Base-by-base conservation (phyloP, 92 coral and sea anemone genomes). In the Zoanthus sansibaricus region DNA sequence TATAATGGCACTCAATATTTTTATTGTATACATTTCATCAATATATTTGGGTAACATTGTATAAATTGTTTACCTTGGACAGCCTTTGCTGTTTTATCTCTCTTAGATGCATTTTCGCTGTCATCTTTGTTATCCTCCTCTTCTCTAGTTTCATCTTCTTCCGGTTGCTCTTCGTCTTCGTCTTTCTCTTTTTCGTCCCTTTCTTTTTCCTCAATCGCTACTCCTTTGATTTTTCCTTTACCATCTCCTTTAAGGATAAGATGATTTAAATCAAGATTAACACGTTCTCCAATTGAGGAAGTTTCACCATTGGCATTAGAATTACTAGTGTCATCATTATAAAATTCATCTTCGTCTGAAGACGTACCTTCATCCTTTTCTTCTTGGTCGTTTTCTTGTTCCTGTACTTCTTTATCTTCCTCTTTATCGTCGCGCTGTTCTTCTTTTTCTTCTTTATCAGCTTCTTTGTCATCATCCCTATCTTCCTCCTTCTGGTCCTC, bases 241-340 rank as follows among this genome's bases (percentile, higher is more conserved):
- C 94, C 94, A 21, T 89, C 82, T 66, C 94, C 94, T 64, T 88
- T 91, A 76, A 91, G 90, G 64, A 91, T 90, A 52, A 91, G 85
- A 33, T 91, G 89, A 42, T 92, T 92, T 14, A 92, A 87, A 78
- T 92, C 93, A 68, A 92, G 93, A 75, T 92, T 86, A 49, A 86
- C 83, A 73, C 86, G 93, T 15, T 90, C 91, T 16, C 72, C 88
- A 20, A 62, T 80, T 59, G 84, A 79, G 32, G 84, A 82, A 1
- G 83, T 61, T 32, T 80, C 88, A 64, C 42, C 42, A 37, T 83
- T 44, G 18, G 1, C 66, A 58, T 14, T 58, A 58, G 66, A 58
- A 58, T 1, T 58, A 58, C 66, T 58, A 58, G 16, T 58, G 66
- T 58, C 86, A 17, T 85, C 82, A 9, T 85, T 56, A 16, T 73